Base-by-base conservation (phyloP, 2,113 vertebrate species). In the Clarias batrachus region DNA sequence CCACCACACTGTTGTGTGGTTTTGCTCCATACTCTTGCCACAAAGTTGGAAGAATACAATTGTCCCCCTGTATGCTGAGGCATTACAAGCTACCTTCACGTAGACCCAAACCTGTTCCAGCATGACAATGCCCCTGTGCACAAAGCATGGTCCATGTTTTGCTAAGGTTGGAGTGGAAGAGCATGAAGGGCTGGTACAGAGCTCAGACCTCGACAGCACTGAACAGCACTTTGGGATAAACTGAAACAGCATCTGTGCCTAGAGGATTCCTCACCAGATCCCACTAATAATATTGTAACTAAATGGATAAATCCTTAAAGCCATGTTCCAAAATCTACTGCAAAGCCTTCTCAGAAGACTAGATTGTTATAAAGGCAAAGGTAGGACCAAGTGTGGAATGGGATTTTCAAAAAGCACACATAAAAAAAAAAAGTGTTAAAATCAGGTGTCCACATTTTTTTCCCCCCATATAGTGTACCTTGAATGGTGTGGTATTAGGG, bases 401-500 rank as follows among this genome's bases (percentile, higher is more conserved):
- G 9, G 25, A n/a, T 65, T 3, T 65, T 65, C 23, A n/a, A n/a
- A n/a, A 65, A 65, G 23, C 62, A 65, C 25, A 68, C 8, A 41
- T 0, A 41, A 41, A 41, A 6, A 41, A 41, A 41, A 41, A 41
- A 41, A 10, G 8, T 9, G 30, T 21, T 23, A 48, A 21, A 9
- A 41, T 48, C 9, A 41, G 8, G 19, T 73, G 33, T 73, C 8
- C 33, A 41, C 37, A 48, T 21, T 0, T 4, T 54, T 54, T 54
- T 1, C 1, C 3, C 11, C 23, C n/a, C 14, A 54, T 23, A 78
- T 37, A 37, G 33, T 37, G 33, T n/a, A 33, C 9, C 65, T 62
- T 59, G 30, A 84, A 89, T 73, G 63, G 54, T 25, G n/a, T 70
- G 48, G 48, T 52, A 76, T 48, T 27, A 65, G 59, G 33, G 33